Percentiles rank a stretch among this genome's conserved stretches.
Conservation (phyloP, 1,140 invertebrate species). For the Papilio helenus region DNA sequence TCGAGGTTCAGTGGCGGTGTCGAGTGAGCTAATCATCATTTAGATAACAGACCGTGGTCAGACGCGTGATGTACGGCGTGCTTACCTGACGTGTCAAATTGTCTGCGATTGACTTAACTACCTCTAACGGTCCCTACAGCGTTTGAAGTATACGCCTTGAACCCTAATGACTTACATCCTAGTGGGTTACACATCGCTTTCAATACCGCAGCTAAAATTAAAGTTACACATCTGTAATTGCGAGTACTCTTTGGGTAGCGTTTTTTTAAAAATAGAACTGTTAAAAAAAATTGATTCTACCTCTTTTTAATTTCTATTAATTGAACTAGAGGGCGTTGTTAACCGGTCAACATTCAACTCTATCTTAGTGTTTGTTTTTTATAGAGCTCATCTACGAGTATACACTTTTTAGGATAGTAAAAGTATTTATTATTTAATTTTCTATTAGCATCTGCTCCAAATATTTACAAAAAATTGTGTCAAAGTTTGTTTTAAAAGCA, state of each 20-base stretch:
- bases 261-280: neutral
- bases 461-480: neutral
- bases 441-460: neutral
- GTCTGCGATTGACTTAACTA: slow-evolving; percentile 24
- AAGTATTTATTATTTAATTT: neutral
- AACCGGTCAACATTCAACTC: too few species aligned
- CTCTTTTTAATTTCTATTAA: too few species aligned
- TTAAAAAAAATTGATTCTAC: too few species aligned
- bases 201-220: neutral
- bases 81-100: slow-evolving; percentile 38
- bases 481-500: slow-evolving; percentile 16
- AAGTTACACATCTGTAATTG: neutral
- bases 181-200: neutral
- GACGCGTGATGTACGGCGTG: slow-evolving; percentile 47
- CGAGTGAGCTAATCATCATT: slow-evolving; percentile 58
- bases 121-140: slow-evolving; percentile 23
- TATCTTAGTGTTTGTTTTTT: too few species aligned
- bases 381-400: too few species aligned
- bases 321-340: too few species aligned
- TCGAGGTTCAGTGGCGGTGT: slow-evolving; percentile 35
- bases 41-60: slow-evolving; percentile 59
- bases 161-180: neutral
- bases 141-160: slow-evolving; percentile 40
- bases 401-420: neutral
- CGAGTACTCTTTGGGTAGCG: too few species aligned